These are phyloP conservation scores for Recurvirostra avosetta DNA, from an alignment of 2,113 vertebrate species.

Conservation along the genomic window DNA sequence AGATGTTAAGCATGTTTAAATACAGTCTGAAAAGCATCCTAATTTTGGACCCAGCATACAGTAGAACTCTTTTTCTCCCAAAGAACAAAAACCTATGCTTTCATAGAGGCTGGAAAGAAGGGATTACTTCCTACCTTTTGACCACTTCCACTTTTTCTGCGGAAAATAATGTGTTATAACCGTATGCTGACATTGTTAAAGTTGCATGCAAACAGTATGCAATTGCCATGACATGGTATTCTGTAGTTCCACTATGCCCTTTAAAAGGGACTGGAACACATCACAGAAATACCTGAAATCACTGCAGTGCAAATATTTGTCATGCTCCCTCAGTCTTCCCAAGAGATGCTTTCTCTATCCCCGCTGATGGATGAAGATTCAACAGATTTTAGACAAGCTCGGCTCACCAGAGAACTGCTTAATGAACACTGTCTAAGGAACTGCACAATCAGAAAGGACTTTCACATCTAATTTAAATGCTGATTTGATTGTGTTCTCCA, in stretches of 20 bases:
- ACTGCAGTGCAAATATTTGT: neutral
- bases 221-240: neutral
- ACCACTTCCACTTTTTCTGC: neutral
- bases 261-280: neutral
- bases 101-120: neutral
- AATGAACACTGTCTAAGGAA: neutral
- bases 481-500: neutral
- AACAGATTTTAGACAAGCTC: neutral
- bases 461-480: neutral
- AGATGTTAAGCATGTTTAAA: neutral
- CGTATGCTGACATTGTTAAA: neutral
- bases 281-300: neutral
- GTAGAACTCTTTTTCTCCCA: neutral
- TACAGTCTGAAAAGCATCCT: neutral
- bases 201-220: neutral
- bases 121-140: neutral
- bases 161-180: neutral
- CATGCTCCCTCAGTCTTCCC: neutral
- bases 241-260: neutral
- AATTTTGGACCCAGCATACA: neutral
- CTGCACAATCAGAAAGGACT: neutral
- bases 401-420: neutral
- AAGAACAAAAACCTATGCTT: neutral
- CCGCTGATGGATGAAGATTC: neutral
- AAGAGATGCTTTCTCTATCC: neutral